A percentile compares a stretch with the other conserved stretches of the same genome.
Conservation (phyloP, 2,888 invertebrate genomes). For the Balanococcus diminutus region DNA sequence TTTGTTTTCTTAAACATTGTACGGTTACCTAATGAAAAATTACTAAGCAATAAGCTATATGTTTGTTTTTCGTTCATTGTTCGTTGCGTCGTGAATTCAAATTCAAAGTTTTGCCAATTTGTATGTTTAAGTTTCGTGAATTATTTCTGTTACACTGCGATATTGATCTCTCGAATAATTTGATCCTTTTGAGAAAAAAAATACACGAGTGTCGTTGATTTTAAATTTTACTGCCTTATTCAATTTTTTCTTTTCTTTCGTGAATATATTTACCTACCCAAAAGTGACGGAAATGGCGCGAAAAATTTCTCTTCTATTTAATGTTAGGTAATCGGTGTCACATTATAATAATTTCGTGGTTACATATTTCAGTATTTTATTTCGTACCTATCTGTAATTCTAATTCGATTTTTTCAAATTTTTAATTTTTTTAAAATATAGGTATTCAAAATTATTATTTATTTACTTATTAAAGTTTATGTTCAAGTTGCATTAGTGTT, state of each 20-base stretch:
- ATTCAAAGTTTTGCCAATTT: neutral
- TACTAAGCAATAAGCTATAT: neutral
- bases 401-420: too few species aligned
- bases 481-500: neutral
- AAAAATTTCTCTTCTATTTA: neutral
- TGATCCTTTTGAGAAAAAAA: neutral
- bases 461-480: neutral
- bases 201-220: neutral
- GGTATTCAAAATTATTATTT: too few species aligned
- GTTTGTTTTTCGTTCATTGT: neutral
- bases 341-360: too few species aligned
- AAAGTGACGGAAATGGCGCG: neutral
- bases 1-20: neutral
- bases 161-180: neutral
- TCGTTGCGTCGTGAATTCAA: neutral
- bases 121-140: neutral
- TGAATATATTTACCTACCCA: neutral
- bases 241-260: neutral
- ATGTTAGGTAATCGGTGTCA: too few species aligned
- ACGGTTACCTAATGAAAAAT: neutral
- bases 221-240: neutral
- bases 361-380: too few species aligned
- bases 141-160: neutral
- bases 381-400: too few species aligned
- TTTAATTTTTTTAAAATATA: too few species aligned